Evolutionary conservation across 2,888 invertebrate species (phyloP).

Genomic region (Nomada goodeniana): DNA sequence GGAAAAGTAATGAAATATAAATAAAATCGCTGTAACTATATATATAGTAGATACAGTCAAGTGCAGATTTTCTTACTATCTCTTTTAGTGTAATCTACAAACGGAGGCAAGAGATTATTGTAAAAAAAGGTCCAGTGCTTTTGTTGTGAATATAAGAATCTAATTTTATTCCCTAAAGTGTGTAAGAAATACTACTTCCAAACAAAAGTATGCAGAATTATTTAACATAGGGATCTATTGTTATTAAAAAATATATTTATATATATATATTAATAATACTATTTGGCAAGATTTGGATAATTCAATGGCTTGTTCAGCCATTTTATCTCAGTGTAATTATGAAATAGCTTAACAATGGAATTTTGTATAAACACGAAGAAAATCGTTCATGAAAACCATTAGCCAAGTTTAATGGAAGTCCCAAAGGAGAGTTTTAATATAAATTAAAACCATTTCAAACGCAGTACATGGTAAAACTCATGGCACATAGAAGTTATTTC

Average conservation of each 20-base stretch:
- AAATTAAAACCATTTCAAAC: conserved; percentile 60
- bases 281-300: conserved; percentile 63
- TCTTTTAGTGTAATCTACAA: conserved; percentile 58
- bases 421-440: conserved; percentile 60
- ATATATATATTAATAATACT: conserved; percentile 65
- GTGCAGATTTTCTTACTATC: conserved; percentile 47
- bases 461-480: conserved; percentile 66
- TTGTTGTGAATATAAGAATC: conserved; percentile 69
- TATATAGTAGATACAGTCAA: conserved; percentile 12
- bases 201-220: conserved; percentile 43
- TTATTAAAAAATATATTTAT: conserved; percentile 55
- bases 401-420: conserved; percentile 56
- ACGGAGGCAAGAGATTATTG: conserved; percentile 63
- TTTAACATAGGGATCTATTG: conserved; percentile 66
- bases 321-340: conserved; percentile 68
- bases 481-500: conserved; percentile 20
- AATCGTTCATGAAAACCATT: conserved; percentile 54
- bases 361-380: conserved; percentile 63
- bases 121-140: conserved; percentile 71
- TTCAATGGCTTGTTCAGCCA: conserved; percentile 61
- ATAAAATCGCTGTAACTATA: conserved; percentile 42
- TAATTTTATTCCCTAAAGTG: conserved; percentile 44
- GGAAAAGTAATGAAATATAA: conserved; percentile 31
- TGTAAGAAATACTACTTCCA: conserved; percentile 58
- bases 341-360: conserved; percentile 60